Conservation (phyloP, 2,888 invertebrate genomes). For the Tetranychus piercei region DNA sequence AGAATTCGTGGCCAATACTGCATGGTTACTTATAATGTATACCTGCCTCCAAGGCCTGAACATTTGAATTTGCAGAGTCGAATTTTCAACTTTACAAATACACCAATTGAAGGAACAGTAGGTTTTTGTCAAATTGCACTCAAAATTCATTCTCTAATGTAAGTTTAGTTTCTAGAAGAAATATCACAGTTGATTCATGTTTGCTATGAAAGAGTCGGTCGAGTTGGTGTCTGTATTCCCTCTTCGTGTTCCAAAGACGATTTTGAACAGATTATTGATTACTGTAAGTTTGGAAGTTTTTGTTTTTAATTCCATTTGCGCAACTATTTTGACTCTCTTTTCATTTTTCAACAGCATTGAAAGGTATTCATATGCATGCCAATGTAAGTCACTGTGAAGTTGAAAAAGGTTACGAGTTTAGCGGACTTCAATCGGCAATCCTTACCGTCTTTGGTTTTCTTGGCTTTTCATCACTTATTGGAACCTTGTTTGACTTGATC, state of each 20-base stretch:
- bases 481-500: not conserved
- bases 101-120: constrained; percentile 17
- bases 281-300: constrained; percentile 16
- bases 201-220: constrained; percentile 22
- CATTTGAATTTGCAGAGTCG: constrained; percentile 11
- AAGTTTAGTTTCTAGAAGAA: constrained; percentile 11
- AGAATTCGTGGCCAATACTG: constrained; percentile 19
- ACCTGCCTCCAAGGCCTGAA: constrained; percentile 15
- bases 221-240: constrained; percentile 25
- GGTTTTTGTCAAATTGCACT: not conserved
- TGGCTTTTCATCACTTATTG: not conserved
- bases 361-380: not conserved
- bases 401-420: not conserved
- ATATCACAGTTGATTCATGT: constrained; percentile 15
- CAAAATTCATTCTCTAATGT: too few species aligned
- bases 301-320: not conserved
- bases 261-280: constrained; percentile 21
- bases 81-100: constrained; percentile 19
- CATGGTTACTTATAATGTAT: constrained; percentile 14
- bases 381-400: constrained; percentile 8
- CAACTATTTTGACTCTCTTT: not conserved
- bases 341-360: not conserved
- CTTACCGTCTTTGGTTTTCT: not conserved
- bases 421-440: not conserved
- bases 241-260: constrained; percentile 24